Percentiles rank a stretch among this genome's conserved stretches.
Evolutionary conservation across 2,797 vertebrate genomes (phyloP).

Genomic region (Limosa lapponica): DNA sequence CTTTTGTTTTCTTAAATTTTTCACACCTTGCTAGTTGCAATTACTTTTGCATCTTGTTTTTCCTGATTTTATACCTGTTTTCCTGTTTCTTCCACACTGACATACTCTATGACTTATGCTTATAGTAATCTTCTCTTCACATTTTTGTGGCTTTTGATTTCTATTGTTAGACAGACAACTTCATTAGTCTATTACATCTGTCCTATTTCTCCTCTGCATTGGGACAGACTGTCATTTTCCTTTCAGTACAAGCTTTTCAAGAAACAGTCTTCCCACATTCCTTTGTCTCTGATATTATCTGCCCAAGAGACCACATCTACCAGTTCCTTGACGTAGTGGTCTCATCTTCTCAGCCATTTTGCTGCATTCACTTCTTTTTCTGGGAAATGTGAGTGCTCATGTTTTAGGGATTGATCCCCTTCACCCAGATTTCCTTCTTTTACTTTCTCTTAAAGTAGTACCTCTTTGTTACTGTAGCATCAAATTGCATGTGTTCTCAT

Average conservation of each 20-base stretch:
- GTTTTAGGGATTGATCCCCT: not conserved
- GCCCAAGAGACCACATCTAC: not conserved
- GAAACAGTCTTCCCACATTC: not conserved
- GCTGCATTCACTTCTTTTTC: not conserved
- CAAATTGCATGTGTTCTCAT: not conserved
- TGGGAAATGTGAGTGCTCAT: not conserved
- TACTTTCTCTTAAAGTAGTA: not conserved
- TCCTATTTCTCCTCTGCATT: not conserved
- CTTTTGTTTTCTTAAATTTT: not conserved
- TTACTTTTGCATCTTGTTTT: not conserved
- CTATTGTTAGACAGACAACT: not conserved
- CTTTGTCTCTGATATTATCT: not conserved
- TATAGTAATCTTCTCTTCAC: not conserved
- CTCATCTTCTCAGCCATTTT: not conserved
- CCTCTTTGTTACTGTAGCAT: not conserved
- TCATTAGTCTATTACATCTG: not conserved
- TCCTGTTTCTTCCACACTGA: not conserved
- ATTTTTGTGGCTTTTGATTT: not conserved
- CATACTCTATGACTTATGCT: not conserved
- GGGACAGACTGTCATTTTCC: not conserved
- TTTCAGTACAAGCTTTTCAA: not conserved
- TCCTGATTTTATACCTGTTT: not conserved
- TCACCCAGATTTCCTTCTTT: not conserved
- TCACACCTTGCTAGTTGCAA: not conserved
- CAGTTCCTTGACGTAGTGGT: not conserved